phyloP scores from a whole-genome alignment of 1,140 invertebrate genomes.

The Sycophila sp. region DNA sequence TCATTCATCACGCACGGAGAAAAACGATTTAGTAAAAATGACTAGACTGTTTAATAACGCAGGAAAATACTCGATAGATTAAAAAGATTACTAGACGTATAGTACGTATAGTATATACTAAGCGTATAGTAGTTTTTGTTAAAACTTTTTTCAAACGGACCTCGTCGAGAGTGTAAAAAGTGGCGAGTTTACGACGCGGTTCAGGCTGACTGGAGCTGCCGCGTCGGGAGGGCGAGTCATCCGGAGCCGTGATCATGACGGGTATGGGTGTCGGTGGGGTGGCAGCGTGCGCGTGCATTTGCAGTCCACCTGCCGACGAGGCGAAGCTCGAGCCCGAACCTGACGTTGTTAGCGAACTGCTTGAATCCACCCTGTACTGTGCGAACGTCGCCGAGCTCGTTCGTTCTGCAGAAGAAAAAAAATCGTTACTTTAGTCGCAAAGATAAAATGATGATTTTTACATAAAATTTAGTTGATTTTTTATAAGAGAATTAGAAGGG shows the following conservation, averaged over 20 bases:
- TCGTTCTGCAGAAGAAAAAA: slow-evolving; percentile 45
- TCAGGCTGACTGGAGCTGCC: slow-evolving; percentile 45
- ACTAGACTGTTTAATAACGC: no score
- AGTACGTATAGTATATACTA: no score
- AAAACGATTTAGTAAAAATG: no score
- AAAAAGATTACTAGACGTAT: no score
- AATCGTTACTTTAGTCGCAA: background rate
- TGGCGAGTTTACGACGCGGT: slow-evolving; percentile 38
- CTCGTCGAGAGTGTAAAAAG: slow-evolving; percentile 51
- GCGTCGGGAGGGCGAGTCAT: slow-evolving; percentile 49
- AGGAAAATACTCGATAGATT: no score
- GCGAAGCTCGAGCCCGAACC: slow-evolving; percentile 55
- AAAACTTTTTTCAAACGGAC: no score
- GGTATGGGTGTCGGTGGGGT: slow-evolving; percentile 55
- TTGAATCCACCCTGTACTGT: slow-evolving; percentile 52
- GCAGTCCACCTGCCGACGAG: slow-evolving; percentile 54
- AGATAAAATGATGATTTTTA: background rate
- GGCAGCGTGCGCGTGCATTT: slow-evolving; percentile 53
- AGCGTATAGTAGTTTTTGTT: no score
- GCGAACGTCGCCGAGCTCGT: slow-evolving; percentile 50
- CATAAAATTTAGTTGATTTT: background rate
- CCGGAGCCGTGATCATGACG: slow-evolving; percentile 56
- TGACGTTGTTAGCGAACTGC: slow-evolving; percentile 56
- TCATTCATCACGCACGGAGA: no score
- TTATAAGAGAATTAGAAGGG: no score